A percentile compares a stretch with the other conserved stretches of the same genome.
Conservation (phyloP, 2,113 vertebrate genomes). For the Crotalus tigris region DNA sequence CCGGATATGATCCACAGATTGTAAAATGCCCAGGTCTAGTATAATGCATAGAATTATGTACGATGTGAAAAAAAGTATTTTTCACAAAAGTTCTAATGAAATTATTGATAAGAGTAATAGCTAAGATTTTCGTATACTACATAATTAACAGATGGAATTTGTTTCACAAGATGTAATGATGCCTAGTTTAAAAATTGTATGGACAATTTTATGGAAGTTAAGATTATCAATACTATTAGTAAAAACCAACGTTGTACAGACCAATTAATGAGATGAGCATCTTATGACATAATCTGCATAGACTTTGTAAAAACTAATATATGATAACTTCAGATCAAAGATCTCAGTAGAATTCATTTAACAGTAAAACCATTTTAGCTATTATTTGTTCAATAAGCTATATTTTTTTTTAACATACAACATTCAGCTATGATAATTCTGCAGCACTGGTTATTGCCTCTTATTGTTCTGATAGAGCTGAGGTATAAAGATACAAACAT, state of each 20-base stretch:
- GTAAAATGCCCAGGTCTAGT: no score
- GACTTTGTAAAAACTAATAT: no score
- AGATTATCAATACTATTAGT: background rate
- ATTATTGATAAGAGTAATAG: background rate
- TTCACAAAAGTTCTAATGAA: background rate
- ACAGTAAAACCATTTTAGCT: no score
- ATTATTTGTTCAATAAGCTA: no score
- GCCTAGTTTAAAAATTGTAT: background rate
- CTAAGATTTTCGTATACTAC: background rate
- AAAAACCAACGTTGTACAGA: no score
- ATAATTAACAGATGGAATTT: background rate
- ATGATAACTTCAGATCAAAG: background rate
- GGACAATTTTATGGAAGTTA: background rate
- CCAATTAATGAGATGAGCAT: no score
- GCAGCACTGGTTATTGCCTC: background rate
- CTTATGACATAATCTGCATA: no score
- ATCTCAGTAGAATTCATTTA: background rate
- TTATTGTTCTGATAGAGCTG: background rate
- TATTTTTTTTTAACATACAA: no score
- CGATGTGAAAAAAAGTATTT: background rate
- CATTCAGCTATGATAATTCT: background rate
- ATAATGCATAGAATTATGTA: background rate
- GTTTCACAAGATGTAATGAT: background rate
- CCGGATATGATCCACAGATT: no score
- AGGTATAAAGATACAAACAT: conserved; percentile 43